Percentiles rank a stretch among this genome's conserved stretches.
Evolutionary conservation across 2,797 vertebrate species (phyloP).

Genomic region (Mormyrops boulengeri): DNA sequence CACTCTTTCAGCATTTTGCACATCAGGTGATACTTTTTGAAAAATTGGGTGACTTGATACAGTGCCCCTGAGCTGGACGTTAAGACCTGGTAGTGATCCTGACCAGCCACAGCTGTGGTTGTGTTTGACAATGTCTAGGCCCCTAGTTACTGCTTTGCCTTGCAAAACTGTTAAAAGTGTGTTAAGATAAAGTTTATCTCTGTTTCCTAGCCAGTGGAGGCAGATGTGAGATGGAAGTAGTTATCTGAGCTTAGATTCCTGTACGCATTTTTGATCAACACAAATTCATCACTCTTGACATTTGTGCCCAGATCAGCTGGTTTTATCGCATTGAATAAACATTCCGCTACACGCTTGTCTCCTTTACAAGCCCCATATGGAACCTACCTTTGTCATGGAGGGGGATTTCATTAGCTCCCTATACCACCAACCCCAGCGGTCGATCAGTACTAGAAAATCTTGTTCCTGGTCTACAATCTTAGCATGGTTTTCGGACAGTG

Average conservation of each 20-base stretch:
- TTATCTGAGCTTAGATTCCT: background rate
- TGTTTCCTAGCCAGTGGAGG: background rate
- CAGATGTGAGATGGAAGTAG: constrained; percentile 16
- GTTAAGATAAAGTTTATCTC: constrained; percentile 13
- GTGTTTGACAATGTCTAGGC: constrained; percentile 5
- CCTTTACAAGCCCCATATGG: background rate
- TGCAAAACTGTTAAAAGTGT: constrained; percentile 7
- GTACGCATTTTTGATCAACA: constrained; percentile 9
- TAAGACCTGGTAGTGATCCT: background rate
- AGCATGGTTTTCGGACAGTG: background rate
- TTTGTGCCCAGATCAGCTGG: constrained; percentile 5
- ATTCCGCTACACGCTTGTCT: background rate
- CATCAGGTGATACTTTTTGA: background rate
- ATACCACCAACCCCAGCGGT: background rate
- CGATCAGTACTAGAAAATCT: background rate
- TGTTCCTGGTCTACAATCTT: background rate
- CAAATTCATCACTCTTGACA: constrained; percentile 9
- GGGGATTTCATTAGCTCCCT: background rate
- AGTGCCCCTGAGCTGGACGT: background rate
- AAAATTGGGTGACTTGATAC: background rate
- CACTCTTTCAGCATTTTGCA: background rate
- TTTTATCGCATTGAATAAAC: background rate
- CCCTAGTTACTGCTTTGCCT: background rate
- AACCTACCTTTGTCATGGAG: background rate
- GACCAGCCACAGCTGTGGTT: constrained; percentile 4